phyloP scores from a whole-genome alignment of 1,140 invertebrate genomes.

The Bombus huntii region DNA sequence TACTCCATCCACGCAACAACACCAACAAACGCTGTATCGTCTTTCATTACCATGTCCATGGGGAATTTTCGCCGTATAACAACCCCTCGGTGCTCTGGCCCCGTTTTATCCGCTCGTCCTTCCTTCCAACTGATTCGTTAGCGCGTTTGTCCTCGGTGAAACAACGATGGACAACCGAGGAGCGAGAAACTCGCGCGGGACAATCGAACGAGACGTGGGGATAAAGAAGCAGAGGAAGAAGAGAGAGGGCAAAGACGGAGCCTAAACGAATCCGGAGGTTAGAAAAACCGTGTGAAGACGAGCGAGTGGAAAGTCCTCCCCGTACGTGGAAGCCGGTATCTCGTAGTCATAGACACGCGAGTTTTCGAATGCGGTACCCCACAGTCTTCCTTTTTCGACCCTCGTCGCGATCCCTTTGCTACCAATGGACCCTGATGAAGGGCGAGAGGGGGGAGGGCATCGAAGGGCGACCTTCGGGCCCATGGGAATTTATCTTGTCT shows the following conservation, averaged over 20 bases:
- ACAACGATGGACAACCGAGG: not conserved
- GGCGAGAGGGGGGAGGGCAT: not conserved
- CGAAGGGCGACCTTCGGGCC: not conserved
- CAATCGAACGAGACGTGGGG: not conserved
- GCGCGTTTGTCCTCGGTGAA: slow-evolving; percentile 26
- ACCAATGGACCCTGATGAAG: slow-evolving; percentile 14
- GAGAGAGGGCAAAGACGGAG: no score
- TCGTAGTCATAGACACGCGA: slow-evolving; percentile 15
- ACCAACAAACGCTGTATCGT: not conserved
- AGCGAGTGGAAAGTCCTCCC: slow-evolving; percentile 63
- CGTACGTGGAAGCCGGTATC: slow-evolving; percentile 55
- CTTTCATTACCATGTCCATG: slow-evolving; percentile 17
- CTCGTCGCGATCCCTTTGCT: slow-evolving; percentile 16
- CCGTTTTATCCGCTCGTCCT: not conserved
- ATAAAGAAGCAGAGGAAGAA: not conserved
- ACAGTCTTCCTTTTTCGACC: slow-evolving; percentile 21
- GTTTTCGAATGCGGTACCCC: slow-evolving; percentile 20
- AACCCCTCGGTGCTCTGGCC: not conserved
- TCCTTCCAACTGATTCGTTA: slow-evolving; percentile 21
- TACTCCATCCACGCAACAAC: no score
- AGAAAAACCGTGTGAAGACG: slow-evolving; percentile 68
- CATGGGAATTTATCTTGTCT: slow-evolving; percentile 55
- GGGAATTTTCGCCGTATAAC: not conserved
- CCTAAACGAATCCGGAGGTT: slow-evolving; percentile 40
- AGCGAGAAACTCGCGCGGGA: not conserved